Base-by-base conservation (phyloP, 2,113 vertebrate species). In the Pseudorasbora parva region DNA sequence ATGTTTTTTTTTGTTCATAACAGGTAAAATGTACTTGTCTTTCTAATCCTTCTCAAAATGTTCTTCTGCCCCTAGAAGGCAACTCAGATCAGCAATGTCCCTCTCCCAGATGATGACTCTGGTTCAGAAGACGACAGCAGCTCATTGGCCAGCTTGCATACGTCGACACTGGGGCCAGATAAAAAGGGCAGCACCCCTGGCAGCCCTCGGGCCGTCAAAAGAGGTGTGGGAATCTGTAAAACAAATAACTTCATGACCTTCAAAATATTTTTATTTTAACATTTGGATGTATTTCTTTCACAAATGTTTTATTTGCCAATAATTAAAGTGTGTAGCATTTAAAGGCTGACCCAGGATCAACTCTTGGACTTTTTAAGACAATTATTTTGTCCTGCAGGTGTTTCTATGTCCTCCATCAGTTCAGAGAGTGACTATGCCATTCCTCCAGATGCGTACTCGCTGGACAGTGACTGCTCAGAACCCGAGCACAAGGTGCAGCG, bases 361-460 rank as follows among this genome's bases (percentile, higher is more conserved):
- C 30, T 73, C 45, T 74, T 74, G 47, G 5, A 75, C 33, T n/a
- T 23, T 75, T 8, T 74, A 4, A 25, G n/a, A 37, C 37, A 7
- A 37, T 37, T 41, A 1, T 76, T 51, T 62, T 85, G 15, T 57
- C 11, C 12, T 57, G 15, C 82, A 97, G 96, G 96, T 45, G 95
- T 96, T 27, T 97, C 96, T 69, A 94, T 96, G 94, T 97, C 96
- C n/a, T 97, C 96, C 1, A 86, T 97, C 86, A 96, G 96, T 91
- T 97, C 96, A 0, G 96, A 97, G 89, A 95, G 96, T 75, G 96
- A 97, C 88, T 97, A 97, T 60, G 96, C 96, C 84, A 96, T 97
- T 69, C 96, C 96, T 43, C 96, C 96, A 3, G 96, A 97, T 49
- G 96, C 96, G 79, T 97, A 88, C 84, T 97, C 95, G 47, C 87